Conservation (phyloP, 2,113 vertebrate species). For the Trichomycterus rosablanca region DNA sequence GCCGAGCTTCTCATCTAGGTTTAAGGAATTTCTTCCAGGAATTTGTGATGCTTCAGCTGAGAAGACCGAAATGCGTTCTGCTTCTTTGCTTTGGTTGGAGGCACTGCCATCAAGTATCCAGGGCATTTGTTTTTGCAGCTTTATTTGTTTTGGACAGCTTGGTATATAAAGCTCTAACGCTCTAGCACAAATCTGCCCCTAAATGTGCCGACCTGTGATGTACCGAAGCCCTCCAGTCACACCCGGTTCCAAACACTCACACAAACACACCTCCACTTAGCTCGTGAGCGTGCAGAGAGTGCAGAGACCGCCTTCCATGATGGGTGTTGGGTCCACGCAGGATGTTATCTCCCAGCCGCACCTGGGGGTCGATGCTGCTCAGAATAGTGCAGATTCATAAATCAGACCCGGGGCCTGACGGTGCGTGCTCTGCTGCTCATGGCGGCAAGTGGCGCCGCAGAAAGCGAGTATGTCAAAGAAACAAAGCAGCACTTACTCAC, state of each 20-base stretch:
- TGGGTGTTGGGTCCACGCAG: slow-evolving; percentile 38
- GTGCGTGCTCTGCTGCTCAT: slow-evolving; percentile 46
- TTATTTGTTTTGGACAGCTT: slow-evolving; percentile 17
- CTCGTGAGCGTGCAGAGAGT: slow-evolving; percentile 29
- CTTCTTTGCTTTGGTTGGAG: slow-evolving; percentile 13
- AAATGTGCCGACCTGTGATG: slow-evolving; percentile 12
- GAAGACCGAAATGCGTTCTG: neutral
- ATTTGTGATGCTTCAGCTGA: neutral
- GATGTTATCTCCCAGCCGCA: slow-evolving; percentile 49
- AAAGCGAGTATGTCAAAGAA: slow-evolving; percentile 65
- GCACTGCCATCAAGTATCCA: neutral
- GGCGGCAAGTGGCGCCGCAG: slow-evolving; percentile 45
- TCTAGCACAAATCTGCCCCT: slow-evolving; percentile 5
- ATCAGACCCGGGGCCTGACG: slow-evolving; percentile 49
- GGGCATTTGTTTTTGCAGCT: slow-evolving; percentile 2
- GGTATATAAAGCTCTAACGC: slow-evolving; percentile 4
- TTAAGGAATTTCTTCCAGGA: too few species aligned
- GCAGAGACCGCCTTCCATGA: slow-evolving; percentile 26
- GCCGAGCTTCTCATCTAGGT: too few species aligned
- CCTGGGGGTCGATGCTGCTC: slow-evolving; percentile 48
- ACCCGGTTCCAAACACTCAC: slow-evolving; percentile 6
- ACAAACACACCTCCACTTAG: neutral
- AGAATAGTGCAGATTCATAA: slow-evolving; percentile 49
- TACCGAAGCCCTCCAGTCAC: neutral
- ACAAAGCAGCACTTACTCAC: slow-evolving; percentile 73